Conservation (phyloP, 2,113 vertebrate species). For the Eublepharis macularius region DNA sequence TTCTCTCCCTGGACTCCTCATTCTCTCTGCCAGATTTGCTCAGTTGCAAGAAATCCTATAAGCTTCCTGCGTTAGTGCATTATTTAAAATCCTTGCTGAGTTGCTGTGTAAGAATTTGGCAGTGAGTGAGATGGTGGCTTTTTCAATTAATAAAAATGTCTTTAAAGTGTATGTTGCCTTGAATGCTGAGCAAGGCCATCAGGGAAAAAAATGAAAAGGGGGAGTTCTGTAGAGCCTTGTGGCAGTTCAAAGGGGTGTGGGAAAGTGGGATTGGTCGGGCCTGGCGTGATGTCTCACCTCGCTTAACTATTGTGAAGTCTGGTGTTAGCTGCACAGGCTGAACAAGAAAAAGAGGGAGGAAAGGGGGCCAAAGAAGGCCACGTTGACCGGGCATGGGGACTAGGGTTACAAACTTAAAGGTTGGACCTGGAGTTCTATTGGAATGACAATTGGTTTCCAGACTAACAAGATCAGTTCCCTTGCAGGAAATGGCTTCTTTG, state of each 20-base stretch:
- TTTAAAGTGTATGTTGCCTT: not conserved
- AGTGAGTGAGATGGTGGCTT: accelerated
- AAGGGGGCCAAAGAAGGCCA: too few relatives aligned
- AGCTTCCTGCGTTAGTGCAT: slow-evolving; percentile 51
- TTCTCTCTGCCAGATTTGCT: slow-evolving; percentile 34
- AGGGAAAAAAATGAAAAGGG: too few relatives aligned
- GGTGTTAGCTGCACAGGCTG: too few relatives aligned
- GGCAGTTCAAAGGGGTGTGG: not conserved
- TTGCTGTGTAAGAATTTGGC: slow-evolving; percentile 41
- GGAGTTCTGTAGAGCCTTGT: not conserved
- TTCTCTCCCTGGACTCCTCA: not conserved
- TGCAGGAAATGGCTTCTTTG: too few relatives aligned
- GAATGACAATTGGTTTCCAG: too few relatives aligned
- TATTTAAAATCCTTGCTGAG: slow-evolving; percentile 56
- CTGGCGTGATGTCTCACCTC: too few relatives aligned
- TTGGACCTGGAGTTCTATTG: too few relatives aligned
- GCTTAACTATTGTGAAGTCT: too few relatives aligned
- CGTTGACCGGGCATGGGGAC: too few relatives aligned
- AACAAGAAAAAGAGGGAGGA: too few relatives aligned
- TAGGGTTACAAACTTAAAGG: too few relatives aligned
- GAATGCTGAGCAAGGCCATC: not conserved
- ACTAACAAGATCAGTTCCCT: too few relatives aligned
- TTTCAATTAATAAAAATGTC: slow-evolving; percentile 37
- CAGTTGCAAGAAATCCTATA: slow-evolving; percentile 61
- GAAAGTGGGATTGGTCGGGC: not conserved